These are phyloP conservation scores for Scartelaos histophorus DNA, from an alignment of 2,113 vertebrate species.

Conservation along the genomic window DNA sequence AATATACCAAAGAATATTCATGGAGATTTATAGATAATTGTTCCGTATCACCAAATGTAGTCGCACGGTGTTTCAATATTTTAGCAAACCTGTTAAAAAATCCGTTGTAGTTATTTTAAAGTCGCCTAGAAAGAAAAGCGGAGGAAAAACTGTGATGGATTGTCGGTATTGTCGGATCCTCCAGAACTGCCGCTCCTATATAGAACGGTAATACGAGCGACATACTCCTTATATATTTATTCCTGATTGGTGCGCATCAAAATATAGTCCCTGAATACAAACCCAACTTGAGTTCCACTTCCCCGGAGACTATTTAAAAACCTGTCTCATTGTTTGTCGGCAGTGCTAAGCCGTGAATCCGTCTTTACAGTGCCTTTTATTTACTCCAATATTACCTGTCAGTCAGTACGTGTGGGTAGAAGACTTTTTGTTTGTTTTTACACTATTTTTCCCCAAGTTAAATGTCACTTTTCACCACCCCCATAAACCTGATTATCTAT, in stretches of 20 bases:
- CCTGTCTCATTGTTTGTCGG: neutral
- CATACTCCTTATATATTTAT: neutral
- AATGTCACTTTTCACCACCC: conserved; percentile 4
- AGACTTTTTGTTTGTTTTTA: neutral
- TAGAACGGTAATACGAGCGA: no score
- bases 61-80: no score
- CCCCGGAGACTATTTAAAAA: neutral
- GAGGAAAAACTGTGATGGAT: no score
- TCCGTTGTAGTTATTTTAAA: no score
- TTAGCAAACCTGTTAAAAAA: no score
- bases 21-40: no score
- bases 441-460: neutral
- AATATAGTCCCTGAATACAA: neutral
- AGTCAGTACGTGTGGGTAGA: conserved; percentile 3
- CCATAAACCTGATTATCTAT: neutral
- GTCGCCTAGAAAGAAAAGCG: no score
- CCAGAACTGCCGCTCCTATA: no score
- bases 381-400: conserved; percentile 17
- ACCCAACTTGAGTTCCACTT: neutral
- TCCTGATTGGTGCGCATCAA: neutral
- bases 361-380: neutral
- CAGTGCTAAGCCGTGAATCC: neutral
- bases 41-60: no score
- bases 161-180: no score
- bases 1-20: no score